Evolutionary conservation across 1,140 invertebrate species (phyloP).

Genomic region (Camponotus pennsylvanicus): DNA sequence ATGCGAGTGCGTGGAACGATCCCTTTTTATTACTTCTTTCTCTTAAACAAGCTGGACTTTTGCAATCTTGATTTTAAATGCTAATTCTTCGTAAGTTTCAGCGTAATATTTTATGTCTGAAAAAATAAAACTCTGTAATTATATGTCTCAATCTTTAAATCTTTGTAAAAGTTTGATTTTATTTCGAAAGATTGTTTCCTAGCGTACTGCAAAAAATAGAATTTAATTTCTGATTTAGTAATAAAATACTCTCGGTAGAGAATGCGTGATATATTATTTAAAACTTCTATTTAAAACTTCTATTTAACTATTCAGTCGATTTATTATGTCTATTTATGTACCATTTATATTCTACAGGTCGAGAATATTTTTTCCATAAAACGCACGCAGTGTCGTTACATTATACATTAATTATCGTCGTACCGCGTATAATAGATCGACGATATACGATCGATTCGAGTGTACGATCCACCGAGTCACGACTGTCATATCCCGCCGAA

Average conservation of each 20-base stretch:
- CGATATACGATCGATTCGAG: not conserved
- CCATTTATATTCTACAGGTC: slow-evolving; percentile 14
- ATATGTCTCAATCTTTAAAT: not conserved
- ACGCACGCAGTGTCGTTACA: not conserved
- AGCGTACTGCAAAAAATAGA: no score
- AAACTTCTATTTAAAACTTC: not conserved
- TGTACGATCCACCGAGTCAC: slow-evolving; percentile 41
- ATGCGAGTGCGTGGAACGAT: not conserved
- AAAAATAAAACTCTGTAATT: not conserved
- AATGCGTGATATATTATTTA: not conserved
- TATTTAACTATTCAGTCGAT: not conserved
- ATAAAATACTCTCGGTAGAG: slow-evolving; percentile 21
- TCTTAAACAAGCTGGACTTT: not conserved
- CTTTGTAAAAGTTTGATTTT: not conserved
- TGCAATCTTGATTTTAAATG: not conserved
- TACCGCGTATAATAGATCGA: slow-evolving; percentile 4
- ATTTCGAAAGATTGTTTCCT: no score
- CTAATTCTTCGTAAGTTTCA: not conserved
- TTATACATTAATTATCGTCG: slow-evolving; percentile 45
- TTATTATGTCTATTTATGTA: slow-evolving; percentile 15
- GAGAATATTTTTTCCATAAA: slow-evolving; percentile 27
- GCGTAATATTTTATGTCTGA: not conserved
- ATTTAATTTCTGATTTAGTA: slow-evolving; percentile 15
- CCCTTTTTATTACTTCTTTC: not conserved
- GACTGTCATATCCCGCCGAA: slow-evolving; percentile 27